These are phyloP conservation scores for Octopus sinensis DNA, from an alignment of 1,140 invertebrate genomes.

Conservation along the genomic window DNA sequence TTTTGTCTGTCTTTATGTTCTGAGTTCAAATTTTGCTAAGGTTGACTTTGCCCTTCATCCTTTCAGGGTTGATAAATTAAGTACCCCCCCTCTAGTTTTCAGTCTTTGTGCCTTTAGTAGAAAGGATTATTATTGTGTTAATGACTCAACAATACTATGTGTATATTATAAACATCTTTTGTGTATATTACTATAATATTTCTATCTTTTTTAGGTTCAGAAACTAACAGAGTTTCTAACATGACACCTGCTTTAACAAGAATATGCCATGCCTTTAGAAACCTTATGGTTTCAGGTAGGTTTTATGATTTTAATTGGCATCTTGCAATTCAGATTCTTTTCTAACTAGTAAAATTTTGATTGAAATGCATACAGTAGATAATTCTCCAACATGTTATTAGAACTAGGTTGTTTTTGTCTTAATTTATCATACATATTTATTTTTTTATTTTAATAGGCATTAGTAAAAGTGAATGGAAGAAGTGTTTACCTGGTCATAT, in stretches of 20 bases:
- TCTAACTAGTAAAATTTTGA: neutral
- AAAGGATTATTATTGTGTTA: too few relatives aligned
- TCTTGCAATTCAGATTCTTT: neutral
- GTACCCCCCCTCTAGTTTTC: too few relatives aligned
- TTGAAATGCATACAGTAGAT: neutral
- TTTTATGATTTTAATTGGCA: neutral
- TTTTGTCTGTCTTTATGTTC: too few relatives aligned
- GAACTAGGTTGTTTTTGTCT: neutral
- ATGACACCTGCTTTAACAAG: conserved; percentile 1
- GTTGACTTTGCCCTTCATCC: too few relatives aligned
- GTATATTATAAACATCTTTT: too few relatives aligned
- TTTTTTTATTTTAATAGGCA: neutral
- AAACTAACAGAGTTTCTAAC: neutral
- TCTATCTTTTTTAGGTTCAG: neutral
- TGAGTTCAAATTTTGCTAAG: too few relatives aligned
- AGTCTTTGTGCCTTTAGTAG: too few relatives aligned
- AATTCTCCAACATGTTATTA: neutral
- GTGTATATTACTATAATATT: neutral
- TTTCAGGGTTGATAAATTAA: too few relatives aligned
- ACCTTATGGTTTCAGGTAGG: neutral
- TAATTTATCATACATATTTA: neutral
- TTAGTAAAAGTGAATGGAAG: neutral
- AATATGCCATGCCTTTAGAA: conserved; percentile 1
- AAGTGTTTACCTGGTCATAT: conserved; percentile 6
- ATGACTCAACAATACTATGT: too few relatives aligned